These are phyloP conservation scores for Eonycteris spelaea DNA, from an alignment of 2,113 vertebrate species.

Conservation along the genomic window DNA sequence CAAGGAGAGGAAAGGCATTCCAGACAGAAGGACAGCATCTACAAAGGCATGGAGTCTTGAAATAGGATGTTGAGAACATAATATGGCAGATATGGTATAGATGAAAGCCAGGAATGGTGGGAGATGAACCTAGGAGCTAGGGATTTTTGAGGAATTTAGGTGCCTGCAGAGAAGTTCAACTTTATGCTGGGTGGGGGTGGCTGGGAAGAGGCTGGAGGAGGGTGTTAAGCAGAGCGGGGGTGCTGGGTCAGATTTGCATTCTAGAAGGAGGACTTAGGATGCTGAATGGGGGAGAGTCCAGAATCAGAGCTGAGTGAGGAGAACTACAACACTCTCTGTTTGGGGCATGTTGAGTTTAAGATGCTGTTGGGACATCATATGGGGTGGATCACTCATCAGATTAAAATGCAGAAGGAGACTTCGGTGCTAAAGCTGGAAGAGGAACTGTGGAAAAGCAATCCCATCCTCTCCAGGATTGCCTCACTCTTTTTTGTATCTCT, in stretches of 20 bases:
- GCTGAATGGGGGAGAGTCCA: background rate
- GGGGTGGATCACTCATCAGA: background rate
- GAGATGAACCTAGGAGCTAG: background rate
- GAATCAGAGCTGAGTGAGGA: background rate
- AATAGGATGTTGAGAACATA: background rate
- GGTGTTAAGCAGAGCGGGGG: rapidly evolving
- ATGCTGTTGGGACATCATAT: rapidly evolving
- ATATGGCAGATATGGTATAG: background rate
- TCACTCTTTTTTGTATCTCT: background rate
- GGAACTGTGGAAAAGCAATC: rapidly evolving
- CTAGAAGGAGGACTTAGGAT: background rate
- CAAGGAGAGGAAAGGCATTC: background rate
- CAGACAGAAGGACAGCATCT: background rate
- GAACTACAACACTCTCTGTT: too few relatives aligned
- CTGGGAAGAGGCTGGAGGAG: background rate
- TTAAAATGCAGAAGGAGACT: background rate
- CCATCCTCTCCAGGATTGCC: background rate
- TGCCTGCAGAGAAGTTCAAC: background rate
- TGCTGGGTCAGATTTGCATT: background rate
- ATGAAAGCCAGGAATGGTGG: rapidly evolving
- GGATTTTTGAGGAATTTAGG: too few relatives aligned
- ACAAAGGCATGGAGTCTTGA: background rate
- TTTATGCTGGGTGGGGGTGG: background rate
- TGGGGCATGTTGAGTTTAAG: background rate
- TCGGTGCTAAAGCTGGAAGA: rapidly evolving